phyloP scores from a whole-genome alignment of 2,797 vertebrate genomes.

The Crenuchus spilurus region DNA sequence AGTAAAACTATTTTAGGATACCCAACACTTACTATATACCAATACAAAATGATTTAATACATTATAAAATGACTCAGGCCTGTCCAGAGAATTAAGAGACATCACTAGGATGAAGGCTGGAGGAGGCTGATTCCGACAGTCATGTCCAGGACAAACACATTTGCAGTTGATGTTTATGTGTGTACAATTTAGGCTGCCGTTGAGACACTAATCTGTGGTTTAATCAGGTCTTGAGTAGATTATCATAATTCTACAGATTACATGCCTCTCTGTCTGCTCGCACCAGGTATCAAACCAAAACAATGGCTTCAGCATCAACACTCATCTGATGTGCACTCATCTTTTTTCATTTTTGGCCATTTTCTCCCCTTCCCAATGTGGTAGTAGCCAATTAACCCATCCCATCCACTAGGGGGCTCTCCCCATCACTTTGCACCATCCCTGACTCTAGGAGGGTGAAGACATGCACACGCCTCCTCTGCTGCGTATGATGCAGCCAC shows the following conservation, averaged over 20 bases:
- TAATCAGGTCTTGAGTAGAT: slow-evolving; percentile 10
- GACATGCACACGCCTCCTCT: too few relatives aligned
- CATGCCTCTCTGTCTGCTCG: slow-evolving; percentile 64
- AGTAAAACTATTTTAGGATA: too few relatives aligned
- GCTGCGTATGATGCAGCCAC: too few relatives aligned
- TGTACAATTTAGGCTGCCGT: neutral
- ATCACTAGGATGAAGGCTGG: neutral
- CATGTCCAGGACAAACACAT: slow-evolving; percentile 6
- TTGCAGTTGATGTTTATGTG: neutral
- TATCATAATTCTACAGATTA: slow-evolving; percentile 76
- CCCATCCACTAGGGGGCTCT: too few relatives aligned
- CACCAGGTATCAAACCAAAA: slow-evolving; percentile 68
- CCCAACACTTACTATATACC: too few relatives aligned
- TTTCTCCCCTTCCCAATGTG: too few relatives aligned
- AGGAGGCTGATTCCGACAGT: slow-evolving; percentile 2
- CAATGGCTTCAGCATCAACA: slow-evolving; percentile 72
- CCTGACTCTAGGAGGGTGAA: too few relatives aligned
- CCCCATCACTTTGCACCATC: too few relatives aligned
- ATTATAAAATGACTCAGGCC: neutral
- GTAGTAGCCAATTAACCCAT: too few relatives aligned
- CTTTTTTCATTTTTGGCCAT: too few relatives aligned
- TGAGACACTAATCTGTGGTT: slow-evolving; percentile 5
- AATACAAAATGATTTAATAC: too few relatives aligned
- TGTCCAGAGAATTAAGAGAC: neutral
- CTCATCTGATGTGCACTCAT: neutral